Base-by-base conservation (phyloP, 2,797 vertebrate genomes). In the Centroberyx gerrardi region DNA sequence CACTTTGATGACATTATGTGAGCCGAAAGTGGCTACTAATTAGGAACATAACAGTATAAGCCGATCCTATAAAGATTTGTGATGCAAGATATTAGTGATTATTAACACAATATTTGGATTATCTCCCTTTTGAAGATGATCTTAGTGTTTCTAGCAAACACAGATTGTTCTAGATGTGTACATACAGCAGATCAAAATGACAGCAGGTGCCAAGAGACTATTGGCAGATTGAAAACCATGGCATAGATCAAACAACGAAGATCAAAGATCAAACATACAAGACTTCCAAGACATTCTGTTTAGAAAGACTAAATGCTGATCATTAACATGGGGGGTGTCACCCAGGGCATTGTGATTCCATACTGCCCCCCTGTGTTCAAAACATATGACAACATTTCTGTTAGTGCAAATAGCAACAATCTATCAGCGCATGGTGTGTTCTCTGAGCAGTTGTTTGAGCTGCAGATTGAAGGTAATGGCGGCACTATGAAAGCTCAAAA, bases 311-410 rank as follows among this genome's bases (percentile, higher is more conserved):
- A 51, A 77, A 75, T 54, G 81, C 54, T 63, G 62, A 74, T 75
- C 65, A 56, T 81, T 76, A 64, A 31, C 59, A 58, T 69, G 74
- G 72, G 40, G n/a, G 3, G 38, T 68, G 65, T 78, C 74, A 85
- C 62, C 88, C 67, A 33, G 60, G 46, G 54, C 68, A 88, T 52
- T 74, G 68, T 93, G 92, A 75, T 84, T 92, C 87, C 88, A 93
- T 73, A 94, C 91, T 95, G 93, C 95, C 95, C 94, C 90, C 95
- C 56, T 88, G 93, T 96, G 95, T 91, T 86, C 61, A 74, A 60
- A 68, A 17, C 3, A 27, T 33, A 46, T 56, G n/a, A 67, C 13
- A 10, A 31, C 55, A 46, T 14, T 18, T 22, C 40, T 22, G 18
- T 38, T 12, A 28, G 7, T 14, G 17, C 14, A 44, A 40, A 42